phyloP scores from a whole-genome alignment of 2,888 invertebrate species.

The Amphimallon solstitiale region DNA sequence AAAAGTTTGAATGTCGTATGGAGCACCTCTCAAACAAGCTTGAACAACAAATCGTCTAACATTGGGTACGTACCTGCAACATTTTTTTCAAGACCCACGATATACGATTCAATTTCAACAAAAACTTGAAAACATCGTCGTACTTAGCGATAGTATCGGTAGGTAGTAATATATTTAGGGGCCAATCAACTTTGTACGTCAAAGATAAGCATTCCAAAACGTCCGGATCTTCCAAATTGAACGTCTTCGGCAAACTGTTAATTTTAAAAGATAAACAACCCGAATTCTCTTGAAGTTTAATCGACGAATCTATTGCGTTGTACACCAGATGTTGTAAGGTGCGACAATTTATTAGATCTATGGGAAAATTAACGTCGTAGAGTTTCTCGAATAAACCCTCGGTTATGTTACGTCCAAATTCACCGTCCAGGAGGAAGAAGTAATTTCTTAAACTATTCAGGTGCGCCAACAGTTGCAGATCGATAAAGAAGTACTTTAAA shows the following conservation, averaged over 20 bases:
- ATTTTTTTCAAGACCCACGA: conserved; percentile 79
- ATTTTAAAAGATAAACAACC: conserved; percentile 73
- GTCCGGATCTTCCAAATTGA: conserved; percentile 73
- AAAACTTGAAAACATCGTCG: conserved; percentile 78
- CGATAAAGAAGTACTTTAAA: conserved; percentile 74
- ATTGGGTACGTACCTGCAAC: conserved; percentile 69
- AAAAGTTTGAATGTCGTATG: too few species aligned
- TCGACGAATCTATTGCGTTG: conserved; percentile 75
- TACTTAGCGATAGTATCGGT: conserved; percentile 76
- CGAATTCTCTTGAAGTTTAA: conserved; percentile 70
- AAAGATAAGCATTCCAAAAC: conserved; percentile 75
- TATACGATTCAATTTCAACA: conserved; percentile 79
- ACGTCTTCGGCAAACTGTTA: conserved; percentile 69
- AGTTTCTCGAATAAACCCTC: conserved; percentile 75
- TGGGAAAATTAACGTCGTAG: conserved; percentile 72
- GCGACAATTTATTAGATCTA: conserved; percentile 75
- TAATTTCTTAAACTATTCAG: conserved; percentile 79
- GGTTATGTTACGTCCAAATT: conserved; percentile 79
- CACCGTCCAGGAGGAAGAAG: conserved; percentile 83
- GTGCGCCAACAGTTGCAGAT: conserved; percentile 76
- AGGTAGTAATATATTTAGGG: conserved; percentile 80
- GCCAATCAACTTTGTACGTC: conserved; percentile 79
- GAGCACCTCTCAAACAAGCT: too few species aligned
- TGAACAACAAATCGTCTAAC: too few species aligned
- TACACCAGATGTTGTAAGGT: conserved; percentile 76